Base-by-base conservation (phyloP, 2,113 vertebrate species). In the Erpornis zantholeuca region DNA sequence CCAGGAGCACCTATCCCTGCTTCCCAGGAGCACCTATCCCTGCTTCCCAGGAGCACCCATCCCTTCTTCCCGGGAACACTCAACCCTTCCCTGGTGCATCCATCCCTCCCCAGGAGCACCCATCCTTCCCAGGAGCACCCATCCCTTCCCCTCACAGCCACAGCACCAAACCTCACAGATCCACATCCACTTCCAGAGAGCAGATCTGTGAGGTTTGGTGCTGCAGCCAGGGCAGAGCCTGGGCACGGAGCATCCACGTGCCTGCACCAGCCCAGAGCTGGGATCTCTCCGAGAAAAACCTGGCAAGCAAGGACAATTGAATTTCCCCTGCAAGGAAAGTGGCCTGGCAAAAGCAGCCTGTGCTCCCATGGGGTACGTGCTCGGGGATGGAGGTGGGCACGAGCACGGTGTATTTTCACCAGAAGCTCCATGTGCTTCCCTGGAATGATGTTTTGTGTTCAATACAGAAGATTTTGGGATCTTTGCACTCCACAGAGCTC, bases 381-480 rank as follows among this genome's bases (percentile, higher is more conserved):
- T 31, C 10, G 0, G 12, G 45, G 59, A 76, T 10, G 2, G 22
- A 61, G 60, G 19, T 11, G 24, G 49, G 33, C 69, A 64, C 1
- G 2, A 49, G 23, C 29, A 44, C 0, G 1, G 18, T 36, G 20
- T 29, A 9, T n/a, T 44, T 80, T 47, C 38, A 35, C 29, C 71
- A 42, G n/a, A 56, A 42, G 18, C n/a, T 33, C 60, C 52, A 10
- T 0, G 1, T 12, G 49, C 40, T 49, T 35, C 35, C 49, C 72
- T 23, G 38, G 3, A 52, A 17, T 0, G 0, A 72, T 1, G 11
- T 7, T 56, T n/a, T 3, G 1, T 4, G 6, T 8, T 54, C 70
- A 28, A 8, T 1, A 42, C 15, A 33, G 44, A 47, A 59, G 29
- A 50, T 52, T 70, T 54, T 0, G 0, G 54, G 56, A 64, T 5